A percentile compares a stretch with the other conserved stretches of the same genome.
Evolutionary conservation across 2,797 vertebrate species (phyloP).

Genomic region (Ctenochaetus hawaiiensis): DNA sequence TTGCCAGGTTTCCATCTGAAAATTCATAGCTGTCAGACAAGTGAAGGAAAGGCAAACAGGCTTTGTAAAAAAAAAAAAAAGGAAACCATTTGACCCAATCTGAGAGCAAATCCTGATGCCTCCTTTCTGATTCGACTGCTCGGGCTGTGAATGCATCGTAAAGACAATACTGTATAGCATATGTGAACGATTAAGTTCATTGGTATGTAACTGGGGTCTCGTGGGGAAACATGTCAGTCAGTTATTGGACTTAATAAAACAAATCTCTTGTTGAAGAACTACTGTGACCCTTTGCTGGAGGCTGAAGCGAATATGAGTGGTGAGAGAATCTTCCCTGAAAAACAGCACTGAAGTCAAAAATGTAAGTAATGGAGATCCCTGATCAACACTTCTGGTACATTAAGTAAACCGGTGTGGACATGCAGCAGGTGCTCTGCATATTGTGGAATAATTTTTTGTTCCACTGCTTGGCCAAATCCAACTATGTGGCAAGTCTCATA

Average conservation of each 20-base stretch:
- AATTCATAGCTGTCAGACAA: conserved; percentile 81
- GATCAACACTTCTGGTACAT: conserved; percentile 52
- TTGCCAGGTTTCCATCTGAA: conserved; percentile 83
- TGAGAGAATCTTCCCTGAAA: conserved; percentile 64
- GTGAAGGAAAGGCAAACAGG: conserved; percentile 78
- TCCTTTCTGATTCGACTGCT: conserved; percentile 61
- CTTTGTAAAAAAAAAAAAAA: conserved; percentile 48
- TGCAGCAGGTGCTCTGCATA: conserved; percentile 48
- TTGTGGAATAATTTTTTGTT: conserved; percentile 22
- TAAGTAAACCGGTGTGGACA: conserved; percentile 37
- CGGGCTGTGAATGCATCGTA: conserved; percentile 27
- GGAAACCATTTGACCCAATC: conserved; percentile 73
- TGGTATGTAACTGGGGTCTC: conserved; percentile 64
- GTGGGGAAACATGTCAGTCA: conserved; percentile 75
- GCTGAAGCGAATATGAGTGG: conserved; percentile 46
- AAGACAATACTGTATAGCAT: conserved; percentile 59
- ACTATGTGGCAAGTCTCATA: conserved; percentile 25
- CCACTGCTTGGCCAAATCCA: conserved; percentile 7
- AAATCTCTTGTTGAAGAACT: conserved; percentile 69
- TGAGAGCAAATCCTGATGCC: conserved; percentile 69
- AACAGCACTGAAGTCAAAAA: conserved; percentile 49
- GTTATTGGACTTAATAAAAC: conserved; percentile 79
- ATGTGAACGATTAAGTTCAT: conserved; percentile 71
- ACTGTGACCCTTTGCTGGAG: conserved; percentile 62
- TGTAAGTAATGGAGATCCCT: conserved; percentile 45